Evolutionary conservation across 2,888 invertebrate genomes (phyloP).

Genomic region (Dascillus cervinus): DNA sequence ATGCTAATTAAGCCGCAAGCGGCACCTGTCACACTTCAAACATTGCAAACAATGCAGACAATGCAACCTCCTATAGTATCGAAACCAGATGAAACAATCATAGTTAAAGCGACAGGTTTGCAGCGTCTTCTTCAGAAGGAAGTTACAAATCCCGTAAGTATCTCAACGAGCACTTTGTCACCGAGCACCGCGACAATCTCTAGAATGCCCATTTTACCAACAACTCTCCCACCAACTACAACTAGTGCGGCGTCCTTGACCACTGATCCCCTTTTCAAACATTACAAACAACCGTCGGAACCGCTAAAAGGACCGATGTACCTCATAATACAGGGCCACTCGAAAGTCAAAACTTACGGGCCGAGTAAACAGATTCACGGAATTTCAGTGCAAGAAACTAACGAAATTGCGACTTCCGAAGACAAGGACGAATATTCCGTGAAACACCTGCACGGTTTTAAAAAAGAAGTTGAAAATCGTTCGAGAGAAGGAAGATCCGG

Average conservation of each 20-base stretch:
- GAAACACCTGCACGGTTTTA: slow-evolving; percentile 48
- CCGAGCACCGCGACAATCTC: slow-evolving; percentile 13
- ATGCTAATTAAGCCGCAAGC: slow-evolving; percentile 17
- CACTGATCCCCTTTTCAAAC: slow-evolving; percentile 54
- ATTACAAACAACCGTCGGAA: slow-evolving; percentile 54
- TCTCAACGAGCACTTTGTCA: slow-evolving; percentile 20
- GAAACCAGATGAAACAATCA: slow-evolving; percentile 11
- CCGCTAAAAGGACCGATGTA: slow-evolving; percentile 60
- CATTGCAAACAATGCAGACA: slow-evolving; percentile 51
- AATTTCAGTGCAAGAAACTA: slow-evolving; percentile 43
- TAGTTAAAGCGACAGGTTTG: slow-evolving; percentile 14
- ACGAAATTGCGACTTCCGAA: slow-evolving; percentile 48
- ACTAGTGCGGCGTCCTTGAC: slow-evolving; percentile 48
- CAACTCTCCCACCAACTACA: slow-evolving; percentile 41
- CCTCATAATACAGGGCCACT: slow-evolving; percentile 76
- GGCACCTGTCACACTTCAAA: slow-evolving; percentile 29
- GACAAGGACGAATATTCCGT: slow-evolving; percentile 45
- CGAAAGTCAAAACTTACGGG: slow-evolving; percentile 78
- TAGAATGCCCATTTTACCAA: slow-evolving; percentile 15
- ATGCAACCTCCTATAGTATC: slow-evolving; percentile 51
- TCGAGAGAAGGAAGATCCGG: slow-evolving; percentile 30
- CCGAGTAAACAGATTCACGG: slow-evolving; percentile 48
- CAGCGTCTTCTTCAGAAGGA: slow-evolving; percentile 25
- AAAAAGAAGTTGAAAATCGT: slow-evolving; percentile 24
- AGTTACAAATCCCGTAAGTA: slow-evolving; percentile 17